A percentile compares a stretch with the other conserved stretches of the same genome.
Evolutionary conservation across 2,888 invertebrate species (phyloP).

Genomic region (Dasypolia templi): DNA sequence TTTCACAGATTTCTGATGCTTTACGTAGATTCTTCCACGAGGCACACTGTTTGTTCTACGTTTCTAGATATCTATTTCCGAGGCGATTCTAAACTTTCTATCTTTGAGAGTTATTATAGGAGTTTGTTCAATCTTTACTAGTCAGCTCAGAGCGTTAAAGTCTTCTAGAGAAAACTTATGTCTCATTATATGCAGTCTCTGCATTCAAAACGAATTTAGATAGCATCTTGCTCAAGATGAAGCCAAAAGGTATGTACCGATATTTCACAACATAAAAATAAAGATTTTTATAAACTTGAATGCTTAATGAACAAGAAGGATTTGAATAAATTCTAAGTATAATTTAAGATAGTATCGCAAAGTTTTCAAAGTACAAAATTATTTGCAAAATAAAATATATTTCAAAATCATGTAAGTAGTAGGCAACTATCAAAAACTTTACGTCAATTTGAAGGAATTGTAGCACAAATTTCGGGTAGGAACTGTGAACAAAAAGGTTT

Average conservation of each 20-base stretch:
- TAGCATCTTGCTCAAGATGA: conserved; percentile 5
- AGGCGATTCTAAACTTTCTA: not conserved
- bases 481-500: conserved; percentile 20
- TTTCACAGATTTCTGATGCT: not conserved
- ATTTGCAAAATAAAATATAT: conserved; percentile 52
- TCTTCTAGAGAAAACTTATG: not conserved
- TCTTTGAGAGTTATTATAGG: not conserved
- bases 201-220: conserved; percentile 28
- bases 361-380: conserved; percentile 45
- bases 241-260: not conserved
- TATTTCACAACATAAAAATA: conserved; percentile 14
- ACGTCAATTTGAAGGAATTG: conserved; percentile 43
- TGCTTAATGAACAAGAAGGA: conserved; percentile 11
- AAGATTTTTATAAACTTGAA: not conserved
- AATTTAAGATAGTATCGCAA: conserved; percentile 38
- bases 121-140: not conserved
- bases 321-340: conserved; percentile 18
- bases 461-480: not conserved
- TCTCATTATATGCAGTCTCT: not conserved
- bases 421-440: conserved; percentile 55
- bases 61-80: not conserved
- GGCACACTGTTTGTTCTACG: not conserved
- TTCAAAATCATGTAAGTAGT: conserved; percentile 59
- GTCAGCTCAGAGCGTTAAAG: conserved; percentile 9
- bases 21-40: too few relatives aligned